phyloP scores from a whole-genome alignment of 2,113 vertebrate species.

The Clupea harengus region DNA sequence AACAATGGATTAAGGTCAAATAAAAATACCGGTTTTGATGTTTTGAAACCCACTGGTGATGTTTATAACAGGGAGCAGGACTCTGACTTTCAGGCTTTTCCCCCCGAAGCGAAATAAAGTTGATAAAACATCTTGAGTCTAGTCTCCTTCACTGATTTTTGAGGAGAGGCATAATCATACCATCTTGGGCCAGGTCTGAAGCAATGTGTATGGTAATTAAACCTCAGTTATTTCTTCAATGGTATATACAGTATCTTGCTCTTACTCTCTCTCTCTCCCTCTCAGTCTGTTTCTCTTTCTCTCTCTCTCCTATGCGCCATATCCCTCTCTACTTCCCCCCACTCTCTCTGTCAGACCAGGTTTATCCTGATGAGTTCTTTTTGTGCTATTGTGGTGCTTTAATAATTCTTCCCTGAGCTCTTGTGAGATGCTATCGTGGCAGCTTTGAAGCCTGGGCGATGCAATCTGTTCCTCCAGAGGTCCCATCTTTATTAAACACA shows the following conservation, averaged over 20 bases:
- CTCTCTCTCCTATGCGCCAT: constrained; percentile 11
- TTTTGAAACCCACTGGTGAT: neutral
- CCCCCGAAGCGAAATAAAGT: neutral
- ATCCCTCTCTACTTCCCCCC: neutral
- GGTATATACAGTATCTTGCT: too few species aligned
- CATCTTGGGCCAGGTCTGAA: constrained; percentile 19
- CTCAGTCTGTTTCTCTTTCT: neutral
- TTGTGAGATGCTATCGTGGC: constrained; percentile 42
- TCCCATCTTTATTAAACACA: constrained; percentile 43
- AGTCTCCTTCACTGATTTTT: constrained; percentile 14
- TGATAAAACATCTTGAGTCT: neutral
- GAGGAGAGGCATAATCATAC: neutral
- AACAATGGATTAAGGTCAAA: neutral
- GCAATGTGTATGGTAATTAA: constrained; percentile 50
- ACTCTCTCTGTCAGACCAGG: constrained; percentile 8
- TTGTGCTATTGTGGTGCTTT: neutral
- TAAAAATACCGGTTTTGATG: neutral
- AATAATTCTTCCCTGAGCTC: constrained; percentile 37
- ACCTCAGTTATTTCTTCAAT: constrained; percentile 28
- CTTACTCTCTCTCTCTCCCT: neutral
- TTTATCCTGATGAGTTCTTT: neutral
- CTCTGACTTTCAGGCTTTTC: neutral
- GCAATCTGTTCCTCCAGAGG: constrained; percentile 31
- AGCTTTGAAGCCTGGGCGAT: constrained; percentile 48
- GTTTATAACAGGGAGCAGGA: neutral